Percentiles rank a stretch among this genome's conserved stretches.
Conservation (phyloP, 2,888 invertebrate genomes). For the Napeogenes inachia region DNA sequence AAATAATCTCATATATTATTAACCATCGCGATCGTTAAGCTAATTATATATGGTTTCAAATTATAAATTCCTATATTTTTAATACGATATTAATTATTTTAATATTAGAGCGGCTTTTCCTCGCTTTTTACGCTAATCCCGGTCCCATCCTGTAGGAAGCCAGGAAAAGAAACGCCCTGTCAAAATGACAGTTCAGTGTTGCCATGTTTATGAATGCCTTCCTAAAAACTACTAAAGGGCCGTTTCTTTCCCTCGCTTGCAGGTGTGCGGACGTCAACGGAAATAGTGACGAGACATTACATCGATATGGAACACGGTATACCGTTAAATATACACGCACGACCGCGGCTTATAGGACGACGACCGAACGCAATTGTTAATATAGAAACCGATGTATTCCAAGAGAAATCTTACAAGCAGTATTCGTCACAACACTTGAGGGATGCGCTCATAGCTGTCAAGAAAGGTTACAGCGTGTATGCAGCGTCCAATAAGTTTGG, state of each 20-base stretch:
- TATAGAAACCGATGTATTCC: constrained; percentile 70
- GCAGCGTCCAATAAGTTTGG: constrained; percentile 77
- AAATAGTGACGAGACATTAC: constrained; percentile 71
- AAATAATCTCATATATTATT: no score
- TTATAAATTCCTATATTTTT: no score
- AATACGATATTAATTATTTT: background rate
- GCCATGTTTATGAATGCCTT: constrained; percentile 29
- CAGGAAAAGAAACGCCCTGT: constrained; percentile 72
- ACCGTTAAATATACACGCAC: constrained; percentile 64
- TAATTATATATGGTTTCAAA: no score
- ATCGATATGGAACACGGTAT: constrained; percentile 70
- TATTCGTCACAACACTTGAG: constrained; percentile 72
- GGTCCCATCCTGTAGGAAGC: constrained; percentile 63
- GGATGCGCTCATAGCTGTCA: constrained; percentile 71
- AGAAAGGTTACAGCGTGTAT: constrained; percentile 75
- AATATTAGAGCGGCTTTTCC: constrained; percentile 63
- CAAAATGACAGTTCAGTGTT: constrained; percentile 32
- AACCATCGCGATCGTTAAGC: no score
- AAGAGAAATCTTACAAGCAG: constrained; percentile 73
- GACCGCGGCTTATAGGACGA: constrained; percentile 64
- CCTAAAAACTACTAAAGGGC: constrained; percentile 48
- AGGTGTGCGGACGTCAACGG: constrained; percentile 70
- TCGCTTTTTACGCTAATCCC: constrained; percentile 59
- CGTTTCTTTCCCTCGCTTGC: constrained; percentile 69
- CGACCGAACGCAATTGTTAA: constrained; percentile 68